These are phyloP conservation scores for Catharus minimus DNA, from an alignment of 2,113 vertebrate genomes.

Conservation along the genomic window DNA sequence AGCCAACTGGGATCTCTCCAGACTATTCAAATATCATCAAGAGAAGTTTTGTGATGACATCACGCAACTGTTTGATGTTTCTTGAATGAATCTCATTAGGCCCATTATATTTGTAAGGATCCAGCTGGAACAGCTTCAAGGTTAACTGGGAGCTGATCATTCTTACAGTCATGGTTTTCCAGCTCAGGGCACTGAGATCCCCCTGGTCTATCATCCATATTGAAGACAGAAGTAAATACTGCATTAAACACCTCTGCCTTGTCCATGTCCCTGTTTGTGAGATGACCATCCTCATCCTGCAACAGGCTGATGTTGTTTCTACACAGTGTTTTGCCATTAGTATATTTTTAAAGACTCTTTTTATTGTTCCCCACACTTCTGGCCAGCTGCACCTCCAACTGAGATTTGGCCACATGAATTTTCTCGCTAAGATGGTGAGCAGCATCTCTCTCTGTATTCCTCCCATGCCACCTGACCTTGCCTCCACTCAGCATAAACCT, in stretches of 20 bases:
- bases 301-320: background rate
- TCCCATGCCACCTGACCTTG: background rate
- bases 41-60: background rate
- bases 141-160: background rate
- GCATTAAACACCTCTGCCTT: background rate
- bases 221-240: background rate
- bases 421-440: background rate
- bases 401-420: background rate
- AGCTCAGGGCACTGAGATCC: background rate
- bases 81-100: background rate
- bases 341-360: background rate
- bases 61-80: background rate
- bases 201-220: background rate
- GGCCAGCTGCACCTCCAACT: background rate
- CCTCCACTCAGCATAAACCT: background rate
- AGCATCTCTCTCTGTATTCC: background rate
- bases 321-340: background rate
- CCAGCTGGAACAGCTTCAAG: background rate
- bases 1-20: background rate
- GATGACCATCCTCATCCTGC: background rate
- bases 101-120: background rate
- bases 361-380: background rate
- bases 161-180: background rate
- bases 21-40: background rate
- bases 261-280: background rate